Evolutionary conservation across 1,140 invertebrate species (phyloP), one percentile per base, ranked within the genome.

Genomic region (Lethocerus indicus): DNA sequence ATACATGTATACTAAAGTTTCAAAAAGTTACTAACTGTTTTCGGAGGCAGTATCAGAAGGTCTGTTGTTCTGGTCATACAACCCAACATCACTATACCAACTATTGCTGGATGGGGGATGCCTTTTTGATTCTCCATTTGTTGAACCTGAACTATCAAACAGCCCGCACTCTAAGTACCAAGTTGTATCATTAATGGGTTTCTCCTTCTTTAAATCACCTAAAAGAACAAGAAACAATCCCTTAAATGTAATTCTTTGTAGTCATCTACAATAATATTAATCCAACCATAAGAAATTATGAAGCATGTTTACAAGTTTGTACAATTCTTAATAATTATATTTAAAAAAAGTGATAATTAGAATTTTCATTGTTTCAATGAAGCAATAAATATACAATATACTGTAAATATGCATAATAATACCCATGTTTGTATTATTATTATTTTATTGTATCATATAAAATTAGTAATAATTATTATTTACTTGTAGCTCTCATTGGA

Each of bases 31-130:
- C 29, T 43, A 40, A 55, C 54, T 52, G 41, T 56, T 44, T 45
- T 56, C 51, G 25, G 52, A 52, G 12, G 42, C 25, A 46, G 51
- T 48, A 29, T 51, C 51, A 6, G 49, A 50, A 29, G 36, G 29
- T 16, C 28, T 51, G 9, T 24, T 49, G 23, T 45, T 45, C 45
- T 36, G n/a, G 27, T 43, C 42, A 36, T 50, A 52, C 1, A 50
- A 21, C 9, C 49, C 46, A 3, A 43, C 51, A 26, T 54, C 53
- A 13, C 48, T 32, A 40, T 51, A 55, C 54, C 54, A 55, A 27
- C 42, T 50, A 28, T 44, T 53, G 27, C 35, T 44, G 32, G n/a
- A 14, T 1, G 37, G 42, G 4, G 37, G 27, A 21, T 27, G 28
- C 6, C 43, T 41, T 32, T n/a, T 28, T 16, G 24, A 27, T 24